Evolutionary conservation across 2,797 vertebrate species (phyloP), one percentile per base, ranked within the genome.

Genomic region (Lophius americanus): DNA sequence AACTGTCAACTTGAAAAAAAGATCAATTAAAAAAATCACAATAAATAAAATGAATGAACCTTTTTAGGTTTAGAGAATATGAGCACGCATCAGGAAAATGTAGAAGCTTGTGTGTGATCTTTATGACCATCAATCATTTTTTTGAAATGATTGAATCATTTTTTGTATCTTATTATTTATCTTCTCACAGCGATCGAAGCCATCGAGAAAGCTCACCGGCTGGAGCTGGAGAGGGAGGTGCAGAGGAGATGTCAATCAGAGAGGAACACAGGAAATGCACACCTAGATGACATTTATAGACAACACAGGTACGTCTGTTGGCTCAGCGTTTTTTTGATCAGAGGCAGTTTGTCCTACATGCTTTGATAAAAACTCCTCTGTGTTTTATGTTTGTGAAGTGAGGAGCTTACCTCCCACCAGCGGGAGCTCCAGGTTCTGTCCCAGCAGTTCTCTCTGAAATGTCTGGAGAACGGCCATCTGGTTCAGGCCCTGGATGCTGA

Each of bases 371-470:
- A 3, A 6, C 7, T 46, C 37, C 41, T 8, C 49, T 74, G 14
- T 69, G 14, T 53, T 23, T 64, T 76, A 32, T 72, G 33, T 62
- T 2, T 70, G 48, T 55, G 3, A 5, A 93, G 93, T 1, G 92
- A 92, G 85, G 93, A 93, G 85, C 68, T 93, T 88, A 80, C 76
- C 11, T 92, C 90, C 23, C 76, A 56, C 56, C 87, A 90, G 69
- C 82, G 83, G 72, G 92, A 94, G 81, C 85, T 94, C 1, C 83
- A 91, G 51, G 92, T 82, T 53, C 49, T 94, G 73, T 93, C 92
- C 5, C 84, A 92, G 79, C 91, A 92, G 86, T 93, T 88, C 59
- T 91, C 87, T 0, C 84, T 92, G 43, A 92, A 91, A 84, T 94
- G 88, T 76, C 78, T 94, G 81, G 93, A 94, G 85, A 91, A 85